phyloP scores from a whole-genome alignment of 2,797 vertebrate species.

The Coracias cyanogaster region DNA sequence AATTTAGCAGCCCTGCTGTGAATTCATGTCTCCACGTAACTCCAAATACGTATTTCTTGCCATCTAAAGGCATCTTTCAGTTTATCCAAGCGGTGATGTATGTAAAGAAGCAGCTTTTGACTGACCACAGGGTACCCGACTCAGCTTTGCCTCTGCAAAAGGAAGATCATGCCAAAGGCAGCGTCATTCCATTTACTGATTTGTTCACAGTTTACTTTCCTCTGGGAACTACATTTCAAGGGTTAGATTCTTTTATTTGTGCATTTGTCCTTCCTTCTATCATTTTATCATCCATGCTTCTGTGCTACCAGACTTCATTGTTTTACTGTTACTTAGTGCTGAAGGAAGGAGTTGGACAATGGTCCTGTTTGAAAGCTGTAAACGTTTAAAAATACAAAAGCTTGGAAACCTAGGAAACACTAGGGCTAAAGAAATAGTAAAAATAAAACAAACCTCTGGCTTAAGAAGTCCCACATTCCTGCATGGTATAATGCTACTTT shows the following conservation, averaged over 20 bases:
- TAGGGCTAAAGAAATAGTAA: not conserved
- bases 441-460: not conserved
- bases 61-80: not conserved
- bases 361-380: not conserved
- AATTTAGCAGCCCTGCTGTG: not conserved
- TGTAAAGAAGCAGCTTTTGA: not conserved
- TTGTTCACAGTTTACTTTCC: not conserved
- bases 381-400: not conserved
- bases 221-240: not conserved
- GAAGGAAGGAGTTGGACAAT: not conserved
- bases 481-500: not conserved
- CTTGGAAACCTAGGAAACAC: not conserved
- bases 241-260: not conserved
- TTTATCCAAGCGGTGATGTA: not conserved
- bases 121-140: not conserved
- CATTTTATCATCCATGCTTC: not conserved
- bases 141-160: not conserved
- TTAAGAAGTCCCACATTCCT: not conserved
- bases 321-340: not conserved
- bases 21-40: not conserved
- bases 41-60: not conserved
- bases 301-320: not conserved
- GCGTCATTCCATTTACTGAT: not conserved
- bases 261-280: not conserved
- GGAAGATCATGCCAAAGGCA: not conserved